Evolutionary conservation across 2,797 vertebrate species (phyloP), one percentile per base, ranked within the genome.

Genomic region (Diceros bicornis): DNA sequence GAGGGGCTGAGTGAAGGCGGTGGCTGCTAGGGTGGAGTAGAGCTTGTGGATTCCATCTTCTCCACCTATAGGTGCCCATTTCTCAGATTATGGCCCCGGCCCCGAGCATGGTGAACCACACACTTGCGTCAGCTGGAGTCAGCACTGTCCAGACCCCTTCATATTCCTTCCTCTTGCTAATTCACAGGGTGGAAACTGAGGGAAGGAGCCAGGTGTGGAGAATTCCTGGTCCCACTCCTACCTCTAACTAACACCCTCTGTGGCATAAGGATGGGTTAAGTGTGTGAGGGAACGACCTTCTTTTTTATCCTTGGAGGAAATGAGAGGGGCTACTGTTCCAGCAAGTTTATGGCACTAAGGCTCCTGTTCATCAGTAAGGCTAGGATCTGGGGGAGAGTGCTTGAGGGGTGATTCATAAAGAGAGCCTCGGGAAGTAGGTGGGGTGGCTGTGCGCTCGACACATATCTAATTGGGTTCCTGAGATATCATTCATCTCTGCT

Each of bases 21-120:
- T 13, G 50, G 81, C 1, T 4, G 18, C 27, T 21, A 23, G 83
- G 25, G 27, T 17, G 84, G 34, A 6, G 44, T 89, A 7, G 32
- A 29, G 41, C 6, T 7, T 0, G 0, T 7, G 57, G 50, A 18
- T 14, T 32, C 61, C 6, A 7, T 16, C 23, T 92, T 88, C 68
- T 71, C 10, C 29, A 12, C 2, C 1, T 1, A 23, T 16, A 52
- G 37, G 72, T 21, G n/a, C 18, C 47, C 27, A 32, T 44, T 84
- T 17, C 78, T 72, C 82, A 77, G 62, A 32, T 34, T 62, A 2
- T 0, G 17, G 13, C 64, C 74, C 75, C 17, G n/a, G 52, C 34
- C 44, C 21, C 0, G 34, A 20, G 75, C 59, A 83, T 20, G 32
- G 41, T 7, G 29, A 29, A 29, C 21, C 27, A 12, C 71, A 14